Percentiles rank a stretch among this genome's conserved stretches.
These are phyloP conservation scores for Halcyon chelicuti DNA, from an alignment of 2,797 vertebrate genomes.

Conservation along the genomic window DNA sequence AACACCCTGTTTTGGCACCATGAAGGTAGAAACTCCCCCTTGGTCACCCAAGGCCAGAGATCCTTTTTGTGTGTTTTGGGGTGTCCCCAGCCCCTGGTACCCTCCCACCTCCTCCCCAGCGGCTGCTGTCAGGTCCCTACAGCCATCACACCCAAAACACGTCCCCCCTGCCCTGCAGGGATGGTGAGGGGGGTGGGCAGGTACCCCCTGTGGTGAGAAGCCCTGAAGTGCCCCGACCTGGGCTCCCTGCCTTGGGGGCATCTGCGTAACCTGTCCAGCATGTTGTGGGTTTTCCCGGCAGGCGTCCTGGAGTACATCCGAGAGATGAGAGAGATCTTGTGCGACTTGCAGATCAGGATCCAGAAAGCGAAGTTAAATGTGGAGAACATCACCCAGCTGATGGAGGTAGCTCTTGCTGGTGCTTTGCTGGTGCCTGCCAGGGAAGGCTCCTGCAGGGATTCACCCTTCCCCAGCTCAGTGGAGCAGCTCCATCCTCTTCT, in stretches of 20 bases:
- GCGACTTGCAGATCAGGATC: conserved; percentile 59
- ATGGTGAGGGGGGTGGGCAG: background rate
- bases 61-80: accelerated
- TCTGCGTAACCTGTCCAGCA: accelerated
- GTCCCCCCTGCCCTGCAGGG: accelerated
- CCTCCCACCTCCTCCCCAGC: accelerated
- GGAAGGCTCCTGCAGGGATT: background rate
- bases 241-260: accelerated
- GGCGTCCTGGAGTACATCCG: conserved; percentile 75
- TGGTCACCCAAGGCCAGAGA: accelerated
- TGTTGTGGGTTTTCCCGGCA: background rate
- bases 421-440: accelerated
- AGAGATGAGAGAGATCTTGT: conserved; percentile 60
- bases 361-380: conserved; percentile 75
- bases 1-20: conserved; percentile 76
- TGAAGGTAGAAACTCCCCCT: conserved; percentile 54
- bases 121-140: background rate
- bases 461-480: background rate
- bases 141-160: background rate
- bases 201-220: background rate
- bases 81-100: too few relatives aligned
- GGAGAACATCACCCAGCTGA: conserved; percentile 61
- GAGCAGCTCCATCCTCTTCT: background rate
- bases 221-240: accelerated
- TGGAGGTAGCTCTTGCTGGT: conserved; percentile 64